Conservation (phyloP, 1,140 invertebrate species). For the Ectropis grisescens region DNA sequence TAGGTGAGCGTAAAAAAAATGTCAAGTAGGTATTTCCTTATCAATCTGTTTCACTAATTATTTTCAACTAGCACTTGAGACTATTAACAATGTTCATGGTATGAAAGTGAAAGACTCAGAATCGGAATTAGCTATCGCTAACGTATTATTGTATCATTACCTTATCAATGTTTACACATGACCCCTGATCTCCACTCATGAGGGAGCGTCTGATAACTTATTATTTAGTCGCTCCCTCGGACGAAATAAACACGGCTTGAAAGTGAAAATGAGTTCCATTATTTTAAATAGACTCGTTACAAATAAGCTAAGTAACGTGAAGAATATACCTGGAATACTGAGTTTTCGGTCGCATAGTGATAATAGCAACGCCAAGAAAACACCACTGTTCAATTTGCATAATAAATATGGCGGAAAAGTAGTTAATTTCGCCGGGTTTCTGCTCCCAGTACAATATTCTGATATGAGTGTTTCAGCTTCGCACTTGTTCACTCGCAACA, state of each 20-base stretch:
- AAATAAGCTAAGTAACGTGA: slow-evolving; percentile 12
- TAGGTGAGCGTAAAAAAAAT: too few relatives aligned
- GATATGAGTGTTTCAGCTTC: slow-evolving; percentile 84
- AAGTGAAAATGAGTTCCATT: slow-evolving; percentile 25
- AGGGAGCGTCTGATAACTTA: slow-evolving; percentile 12
- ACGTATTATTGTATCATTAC: slow-evolving; percentile 4
- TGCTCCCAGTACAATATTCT: slow-evolving; percentile 91
- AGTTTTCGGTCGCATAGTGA: slow-evolving; percentile 24
- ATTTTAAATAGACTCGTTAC: slow-evolving; percentile 10
- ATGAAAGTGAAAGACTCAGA: too few relatives aligned
- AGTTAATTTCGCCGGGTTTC: slow-evolving; percentile 92
- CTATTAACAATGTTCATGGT: too few relatives aligned
- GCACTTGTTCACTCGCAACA: slow-evolving; percentile 87
- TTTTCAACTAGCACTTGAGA: too few relatives aligned
- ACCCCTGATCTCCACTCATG: slow-evolving; percentile 15
- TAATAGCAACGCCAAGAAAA: slow-evolving; percentile 54
- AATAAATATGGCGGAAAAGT: slow-evolving; percentile 86
- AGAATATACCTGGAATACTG: slow-evolving; percentile 4
- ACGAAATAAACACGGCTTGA: too few relatives aligned
- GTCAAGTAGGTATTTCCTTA: too few relatives aligned
- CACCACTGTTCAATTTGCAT: slow-evolving; percentile 91
- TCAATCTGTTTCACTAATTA: too few relatives aligned
- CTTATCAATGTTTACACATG: slow-evolving; percentile 15
- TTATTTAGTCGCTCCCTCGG: slow-evolving; percentile 6
- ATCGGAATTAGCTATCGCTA: too few relatives aligned